These are phyloP conservation scores for Zaprionus ghesquierei DNA, from an alignment of 1,140 invertebrate species.

Conservation along the genomic window DNA sequence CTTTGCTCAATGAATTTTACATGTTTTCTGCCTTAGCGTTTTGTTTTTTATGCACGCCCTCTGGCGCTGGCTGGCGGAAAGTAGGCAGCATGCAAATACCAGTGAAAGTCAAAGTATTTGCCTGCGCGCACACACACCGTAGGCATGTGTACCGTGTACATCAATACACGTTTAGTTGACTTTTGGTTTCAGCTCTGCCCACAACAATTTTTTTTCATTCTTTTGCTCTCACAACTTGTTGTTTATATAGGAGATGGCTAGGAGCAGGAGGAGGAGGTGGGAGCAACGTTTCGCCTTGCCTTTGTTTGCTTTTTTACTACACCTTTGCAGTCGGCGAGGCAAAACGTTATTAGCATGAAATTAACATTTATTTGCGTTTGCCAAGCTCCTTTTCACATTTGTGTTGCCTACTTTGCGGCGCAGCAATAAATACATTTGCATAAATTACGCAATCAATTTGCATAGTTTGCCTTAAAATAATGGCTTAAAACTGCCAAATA, in stretches of 20 bases:
- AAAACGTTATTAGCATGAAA: slow-evolving; percentile 76
- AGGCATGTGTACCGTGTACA: slow-evolving; percentile 30
- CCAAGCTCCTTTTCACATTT: slow-evolving; percentile 23
- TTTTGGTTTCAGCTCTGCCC: slow-evolving; percentile 36
- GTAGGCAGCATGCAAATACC: slow-evolving; percentile 52
- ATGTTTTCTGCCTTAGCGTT: slow-evolving; percentile 49
- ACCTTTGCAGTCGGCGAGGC: slow-evolving; percentile 50
- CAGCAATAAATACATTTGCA: slow-evolving; percentile 75
- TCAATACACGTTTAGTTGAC: slow-evolving; percentile 50
- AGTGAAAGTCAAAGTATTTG: slow-evolving; percentile 43
- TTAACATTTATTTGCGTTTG: slow-evolving; percentile 77
- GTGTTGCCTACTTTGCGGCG: slow-evolving; percentile 42
- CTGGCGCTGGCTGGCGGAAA: slow-evolving; percentile 6
- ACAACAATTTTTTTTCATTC: slow-evolving; percentile 3
- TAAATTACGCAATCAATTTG: slow-evolving; percentile 65
- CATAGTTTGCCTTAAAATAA: background rate
- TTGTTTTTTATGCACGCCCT: slow-evolving; percentile 40
- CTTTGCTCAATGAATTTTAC: slow-evolving; percentile 66
- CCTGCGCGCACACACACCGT: background rate
- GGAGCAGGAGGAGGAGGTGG: background rate
- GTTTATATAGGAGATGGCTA: slow-evolving; percentile 1
- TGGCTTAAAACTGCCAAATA: background rate
- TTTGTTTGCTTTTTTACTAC: slow-evolving; percentile 42
- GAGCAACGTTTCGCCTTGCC: background rate
- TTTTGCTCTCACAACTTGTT: slow-evolving; percentile 4